Conservation (phyloP, 1,140 invertebrate genomes). For the Drosophila trapezifrons region DNA sequence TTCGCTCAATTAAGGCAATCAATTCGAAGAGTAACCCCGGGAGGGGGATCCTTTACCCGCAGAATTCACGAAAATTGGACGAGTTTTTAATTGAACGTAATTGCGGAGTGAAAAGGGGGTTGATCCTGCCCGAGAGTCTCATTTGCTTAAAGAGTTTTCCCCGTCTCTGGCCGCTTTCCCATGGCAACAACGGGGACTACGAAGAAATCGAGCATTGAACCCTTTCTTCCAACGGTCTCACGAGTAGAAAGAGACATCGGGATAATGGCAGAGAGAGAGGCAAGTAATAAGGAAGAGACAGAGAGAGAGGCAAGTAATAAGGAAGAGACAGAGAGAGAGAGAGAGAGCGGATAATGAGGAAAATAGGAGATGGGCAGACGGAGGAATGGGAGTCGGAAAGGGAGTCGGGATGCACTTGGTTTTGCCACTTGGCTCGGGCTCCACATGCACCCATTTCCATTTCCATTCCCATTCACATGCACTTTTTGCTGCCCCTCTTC, state of each 20-base stretch:
- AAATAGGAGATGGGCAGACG: conserved; percentile 6
- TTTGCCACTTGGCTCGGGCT: conserved; percentile 38
- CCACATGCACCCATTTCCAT: conserved; percentile 62
- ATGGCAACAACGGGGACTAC: conserved; percentile 48
- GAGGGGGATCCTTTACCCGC: conserved; percentile 70
- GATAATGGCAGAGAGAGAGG: conserved; percentile 11
- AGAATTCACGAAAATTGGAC: conserved; percentile 45
- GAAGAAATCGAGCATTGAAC: conserved; percentile 76
- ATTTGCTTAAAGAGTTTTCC: conserved; percentile 33
- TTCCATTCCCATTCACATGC: conserved; percentile 50
- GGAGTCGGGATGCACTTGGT: conserved; percentile 33
- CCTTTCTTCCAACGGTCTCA: conserved; percentile 50
- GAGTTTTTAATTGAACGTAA: conserved; percentile 65
- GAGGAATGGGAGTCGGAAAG: conserved; percentile 12
- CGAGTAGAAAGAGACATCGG: conserved; percentile 18
- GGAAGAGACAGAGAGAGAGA: conserved; percentile 3
- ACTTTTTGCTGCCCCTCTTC: conserved; percentile 22
- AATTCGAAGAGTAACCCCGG: conserved; percentile 7
- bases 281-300: background rate
- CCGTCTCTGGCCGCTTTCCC: conserved; percentile 52
- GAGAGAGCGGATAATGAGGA: conserved; percentile 16
- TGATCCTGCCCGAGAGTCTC: conserved; percentile 57
- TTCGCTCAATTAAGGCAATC: conserved; percentile 68
- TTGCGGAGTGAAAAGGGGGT: conserved; percentile 43
- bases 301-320: background rate